Base-by-base conservation (phyloP, 1,140 invertebrate genomes). In the Pemphigus obesinymphae region DNA sequence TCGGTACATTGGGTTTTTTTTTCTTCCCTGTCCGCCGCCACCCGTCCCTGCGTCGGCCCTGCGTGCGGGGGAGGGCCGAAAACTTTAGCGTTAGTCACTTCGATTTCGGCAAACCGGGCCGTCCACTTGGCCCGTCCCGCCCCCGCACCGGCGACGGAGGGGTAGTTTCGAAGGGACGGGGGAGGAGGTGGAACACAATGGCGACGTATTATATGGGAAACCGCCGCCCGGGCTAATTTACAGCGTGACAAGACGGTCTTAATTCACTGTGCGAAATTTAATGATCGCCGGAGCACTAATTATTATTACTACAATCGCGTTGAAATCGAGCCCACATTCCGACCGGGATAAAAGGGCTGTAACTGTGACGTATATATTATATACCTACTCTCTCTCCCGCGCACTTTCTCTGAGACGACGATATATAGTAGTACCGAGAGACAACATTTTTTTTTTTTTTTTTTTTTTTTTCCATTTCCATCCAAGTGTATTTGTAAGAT, bases 51-150 rank as follows among this genome's bases (percentile, higher is more conserved):
- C 10, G 73, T 17, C 20, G 48, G 23, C 50, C 5, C 45, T 0
- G 31, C 10, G 73, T 17, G 10, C 29, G 23, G 31, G 10, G 50
- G 31, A 29, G 68, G 8, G 48, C 5, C 29, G 17, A 50, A 76
- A 76, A 76, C 73, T 76, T 55, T 23, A 55, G 73, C 73, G 55
- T 78, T 78, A 78, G 73, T 78, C 53, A 78, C 73, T 78, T 78
- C 73, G 73, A 78, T 78, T 40, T 78, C n/a, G n/a, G 31, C 73
- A n/a, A 53, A 75, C 26, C 72, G 15, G 8, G 11, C 11, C 68
- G 26, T 15, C 11, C 68, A 15, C n/a, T 34, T 26, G 3, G 23
- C 43, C 68, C 37, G 40, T 40, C 31, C 66, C 31, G 20, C 66
- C 10, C 20, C 23, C 58, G 29, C 26, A 3, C 31, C 29, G 31